These are phyloP conservation scores for Auanema sp. DNA, from an alignment of 2,888 invertebrate species.

Conservation along the genomic window DNA sequence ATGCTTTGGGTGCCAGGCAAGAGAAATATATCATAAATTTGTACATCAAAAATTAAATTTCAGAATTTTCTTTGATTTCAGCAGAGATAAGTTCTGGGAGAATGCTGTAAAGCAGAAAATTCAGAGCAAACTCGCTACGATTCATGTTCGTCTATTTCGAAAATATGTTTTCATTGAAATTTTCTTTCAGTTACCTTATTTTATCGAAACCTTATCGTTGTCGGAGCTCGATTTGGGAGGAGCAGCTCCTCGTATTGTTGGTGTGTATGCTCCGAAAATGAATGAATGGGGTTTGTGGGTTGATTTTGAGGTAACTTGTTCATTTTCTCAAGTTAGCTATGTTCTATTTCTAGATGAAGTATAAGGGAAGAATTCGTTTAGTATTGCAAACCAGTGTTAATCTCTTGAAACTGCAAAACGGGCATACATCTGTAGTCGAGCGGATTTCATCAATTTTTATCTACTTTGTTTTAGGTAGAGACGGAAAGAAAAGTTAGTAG, in stretches of 20 bases:
- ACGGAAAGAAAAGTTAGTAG: conserved; percentile 32
- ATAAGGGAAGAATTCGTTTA: conserved; percentile 75
- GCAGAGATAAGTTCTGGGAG: conserved; percentile 76
- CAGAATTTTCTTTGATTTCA: conserved; percentile 80
- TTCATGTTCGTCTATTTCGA: conserved; percentile 72
- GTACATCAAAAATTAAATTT: too few species aligned
- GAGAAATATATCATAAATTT: too few species aligned
- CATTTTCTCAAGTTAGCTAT: not conserved
- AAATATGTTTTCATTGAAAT: not conserved
- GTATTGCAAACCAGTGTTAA: conserved; percentile 86
- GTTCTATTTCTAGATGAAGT: conserved; percentile 41
- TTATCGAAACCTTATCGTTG: conserved; percentile 81
- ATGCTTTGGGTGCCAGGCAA: conserved; percentile 55
- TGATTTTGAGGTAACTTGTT: conserved; percentile 73
- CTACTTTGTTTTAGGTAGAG: conserved; percentile 22
- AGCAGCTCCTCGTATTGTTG: conserved; percentile 48
- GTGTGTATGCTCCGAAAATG: conserved; percentile 70
- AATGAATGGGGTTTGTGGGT: conserved; percentile 86
- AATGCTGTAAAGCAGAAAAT: conserved; percentile 77
- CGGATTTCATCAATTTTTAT: not conserved
- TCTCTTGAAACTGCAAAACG: conserved; percentile 72
- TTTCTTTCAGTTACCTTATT: conserved; percentile 75
- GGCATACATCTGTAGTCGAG: conserved; percentile 21
- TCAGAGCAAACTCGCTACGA: conserved; percentile 82
- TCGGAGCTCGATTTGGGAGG: conserved; percentile 58